phyloP scores from a whole-genome alignment of 2,888 invertebrate genomes.

The Melipona bicolor region DNA sequence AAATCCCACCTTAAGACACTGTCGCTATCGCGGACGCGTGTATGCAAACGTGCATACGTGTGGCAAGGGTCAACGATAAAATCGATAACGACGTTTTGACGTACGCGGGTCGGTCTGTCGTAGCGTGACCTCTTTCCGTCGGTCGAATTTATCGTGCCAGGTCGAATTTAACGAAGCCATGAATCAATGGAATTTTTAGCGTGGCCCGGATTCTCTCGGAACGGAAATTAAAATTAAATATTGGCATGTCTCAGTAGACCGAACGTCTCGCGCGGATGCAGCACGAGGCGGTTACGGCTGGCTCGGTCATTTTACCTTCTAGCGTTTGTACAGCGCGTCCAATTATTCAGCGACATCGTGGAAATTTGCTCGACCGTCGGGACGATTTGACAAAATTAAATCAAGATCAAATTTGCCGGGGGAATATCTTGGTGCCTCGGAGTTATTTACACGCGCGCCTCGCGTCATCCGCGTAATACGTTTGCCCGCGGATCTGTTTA shows the following conservation, averaged over 20 bases:
- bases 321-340: constrained; percentile 28
- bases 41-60: not conserved
- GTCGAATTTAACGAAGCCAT: constrained; percentile 31
- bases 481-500: not conserved
- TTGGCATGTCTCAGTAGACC: constrained; percentile 25
- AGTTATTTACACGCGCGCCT: not conserved
- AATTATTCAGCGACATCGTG: constrained; percentile 28
- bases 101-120: not conserved
- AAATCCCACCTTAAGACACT: too few relatives aligned
- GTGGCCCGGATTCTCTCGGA: constrained; percentile 15
- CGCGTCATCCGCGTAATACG: not conserved
- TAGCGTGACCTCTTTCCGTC: constrained; percentile 15
- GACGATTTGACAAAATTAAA: constrained; percentile 15
- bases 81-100: constrained; percentile 38
- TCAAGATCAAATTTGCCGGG: not conserved
- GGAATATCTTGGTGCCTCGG: not conserved
- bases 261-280: not conserved
- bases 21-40: not conserved
- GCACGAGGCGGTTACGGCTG: not conserved
- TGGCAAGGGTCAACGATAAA: constrained; percentile 9
- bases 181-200: constrained; percentile 41
- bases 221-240: constrained; percentile 59
- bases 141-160: constrained; percentile 39
- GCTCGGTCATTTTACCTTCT: constrained; percentile 12
- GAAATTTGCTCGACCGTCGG: not conserved